Evolutionary conservation across 2,113 vertebrate species (phyloP).

Genomic region (Oncorhynchus tshawytscha): DNA sequence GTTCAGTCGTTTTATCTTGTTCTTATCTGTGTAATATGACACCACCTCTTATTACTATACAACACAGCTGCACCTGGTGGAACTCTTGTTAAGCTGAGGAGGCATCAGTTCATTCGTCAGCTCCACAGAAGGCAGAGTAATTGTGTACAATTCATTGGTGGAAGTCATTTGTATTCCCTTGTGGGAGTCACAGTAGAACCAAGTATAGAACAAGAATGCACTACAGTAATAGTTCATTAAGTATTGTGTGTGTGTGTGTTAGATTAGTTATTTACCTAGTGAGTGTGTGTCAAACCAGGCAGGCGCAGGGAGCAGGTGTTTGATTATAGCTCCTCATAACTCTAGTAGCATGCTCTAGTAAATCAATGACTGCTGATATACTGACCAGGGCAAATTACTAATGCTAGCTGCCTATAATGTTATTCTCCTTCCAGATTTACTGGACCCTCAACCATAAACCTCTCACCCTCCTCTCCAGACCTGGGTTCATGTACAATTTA

Average conservation of each 20-base stretch:
- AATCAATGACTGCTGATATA: slow-evolving; percentile 65
- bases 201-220: neutral
- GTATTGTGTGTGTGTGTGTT: neutral
- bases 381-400: slow-evolving; percentile 68
- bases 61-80: slow-evolving; percentile 36
- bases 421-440: slow-evolving; percentile 55
- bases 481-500: too few relatives aligned
- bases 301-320: slow-evolving; percentile 47
- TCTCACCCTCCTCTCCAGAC: slow-evolving; percentile 27
- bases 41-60: slow-evolving; percentile 56
- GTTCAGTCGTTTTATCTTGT: slow-evolving; percentile 65
- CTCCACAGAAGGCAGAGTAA: slow-evolving; percentile 31
- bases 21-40: slow-evolving; percentile 64
- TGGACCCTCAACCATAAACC: slow-evolving; percentile 46
- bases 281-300: slow-evolving; percentile 51
- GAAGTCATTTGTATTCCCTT: slow-evolving; percentile 41
- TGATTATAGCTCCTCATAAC: slow-evolving; percentile 47
- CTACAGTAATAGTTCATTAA: neutral
- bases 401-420: slow-evolving; percentile 69
- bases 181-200: neutral
- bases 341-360: slow-evolving; percentile 44
- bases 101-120: slow-evolving; percentile 8
- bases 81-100: neutral
- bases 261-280: slow-evolving; percentile 58
- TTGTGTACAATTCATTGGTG: slow-evolving; percentile 40